Evolutionary conservation across 2,888 invertebrate species (phyloP).

Genomic region (Pharmacophagus antenor): DNA sequence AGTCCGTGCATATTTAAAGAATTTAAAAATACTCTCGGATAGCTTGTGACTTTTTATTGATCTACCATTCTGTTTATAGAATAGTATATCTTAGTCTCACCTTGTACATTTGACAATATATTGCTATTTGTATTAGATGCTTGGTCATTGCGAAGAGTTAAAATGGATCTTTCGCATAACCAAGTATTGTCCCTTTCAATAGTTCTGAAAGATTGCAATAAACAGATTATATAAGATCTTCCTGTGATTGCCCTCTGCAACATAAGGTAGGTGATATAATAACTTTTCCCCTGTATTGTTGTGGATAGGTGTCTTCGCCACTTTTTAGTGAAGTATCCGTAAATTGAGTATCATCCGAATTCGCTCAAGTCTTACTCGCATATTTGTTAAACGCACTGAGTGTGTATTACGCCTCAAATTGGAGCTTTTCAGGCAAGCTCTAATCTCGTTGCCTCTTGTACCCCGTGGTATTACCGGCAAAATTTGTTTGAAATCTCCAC

Average conservation of each 20-base stretch:
- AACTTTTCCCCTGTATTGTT: too few species aligned
- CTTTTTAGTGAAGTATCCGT: too few species aligned
- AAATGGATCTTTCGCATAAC: slow-evolving; percentile 28
- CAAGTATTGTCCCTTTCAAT: slow-evolving; percentile 2
- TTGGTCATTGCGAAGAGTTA: slow-evolving; percentile 15
- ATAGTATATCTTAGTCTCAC: neutral
- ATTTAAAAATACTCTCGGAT: slow-evolving; percentile 24
- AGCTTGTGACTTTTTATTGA: slow-evolving; percentile 19
- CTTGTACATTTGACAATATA: neutral
- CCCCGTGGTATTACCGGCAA: slow-evolving; percentile 32
- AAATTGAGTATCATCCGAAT: too few species aligned
- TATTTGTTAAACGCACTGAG: too few species aligned
- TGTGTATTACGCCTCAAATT: slow-evolving; percentile 29
- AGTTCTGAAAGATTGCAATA: too few species aligned
- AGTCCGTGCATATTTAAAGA: neutral
- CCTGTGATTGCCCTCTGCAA: too few species aligned
- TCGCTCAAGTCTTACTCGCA: too few species aligned
- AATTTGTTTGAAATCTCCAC: slow-evolving; percentile 33
- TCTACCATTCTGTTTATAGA: slow-evolving; percentile 26
- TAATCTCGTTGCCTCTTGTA: slow-evolving; percentile 33
- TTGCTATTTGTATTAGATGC: slow-evolving; percentile 5
- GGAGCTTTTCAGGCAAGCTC: slow-evolving; percentile 35
- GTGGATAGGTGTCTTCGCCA: too few species aligned
- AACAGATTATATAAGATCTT: too few species aligned
- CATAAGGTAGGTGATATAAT: too few species aligned